Evolutionary conservation across 2,888 invertebrate genomes (phyloP).

Genomic region (Odontomyia ornata): DNA sequence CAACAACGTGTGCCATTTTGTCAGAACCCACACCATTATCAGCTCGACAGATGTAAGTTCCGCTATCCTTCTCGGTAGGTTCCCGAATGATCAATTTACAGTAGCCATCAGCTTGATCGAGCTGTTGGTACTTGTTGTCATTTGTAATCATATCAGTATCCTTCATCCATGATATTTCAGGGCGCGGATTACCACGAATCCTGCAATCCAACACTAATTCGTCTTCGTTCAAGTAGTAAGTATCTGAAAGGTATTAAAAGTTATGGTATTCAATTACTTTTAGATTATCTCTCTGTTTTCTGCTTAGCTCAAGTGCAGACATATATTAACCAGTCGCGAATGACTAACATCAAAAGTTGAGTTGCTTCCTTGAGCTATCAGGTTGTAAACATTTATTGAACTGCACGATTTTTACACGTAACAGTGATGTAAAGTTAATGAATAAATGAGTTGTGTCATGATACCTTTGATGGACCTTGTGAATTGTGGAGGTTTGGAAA

Average conservation of each 20-base stretch:
- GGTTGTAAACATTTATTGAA: no score
- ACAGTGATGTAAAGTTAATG: not conserved
- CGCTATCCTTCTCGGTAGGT: constrained; percentile 75
- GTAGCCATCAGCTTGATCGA: constrained; percentile 77
- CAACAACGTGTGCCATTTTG: constrained; percentile 77
- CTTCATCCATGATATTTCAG: constrained; percentile 80
- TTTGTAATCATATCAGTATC: constrained; percentile 70
- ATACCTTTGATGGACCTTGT: constrained; percentile 78
- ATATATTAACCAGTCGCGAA: no score
- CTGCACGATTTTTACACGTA: no score
- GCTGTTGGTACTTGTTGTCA: constrained; percentile 71
- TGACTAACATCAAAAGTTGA: no score
- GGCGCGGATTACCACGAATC: constrained; percentile 77
- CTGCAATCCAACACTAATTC: constrained; percentile 82
- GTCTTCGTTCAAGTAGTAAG: constrained; percentile 76
- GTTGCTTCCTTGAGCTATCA: no score
- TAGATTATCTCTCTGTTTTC: no score
- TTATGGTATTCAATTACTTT: not conserved
- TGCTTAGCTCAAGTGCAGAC: no score
- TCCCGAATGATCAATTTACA: constrained; percentile 74
- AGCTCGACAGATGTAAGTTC: constrained; percentile 79
- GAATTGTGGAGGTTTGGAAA: constrained; percentile 76
- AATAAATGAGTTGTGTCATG: constrained; percentile 49
- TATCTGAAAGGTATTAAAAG: constrained; percentile 66
- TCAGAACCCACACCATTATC: constrained; percentile 77